These are phyloP conservation scores for Eristalis pertinax DNA, from an alignment of 2,888 invertebrate species.

Conservation along the genomic window DNA sequence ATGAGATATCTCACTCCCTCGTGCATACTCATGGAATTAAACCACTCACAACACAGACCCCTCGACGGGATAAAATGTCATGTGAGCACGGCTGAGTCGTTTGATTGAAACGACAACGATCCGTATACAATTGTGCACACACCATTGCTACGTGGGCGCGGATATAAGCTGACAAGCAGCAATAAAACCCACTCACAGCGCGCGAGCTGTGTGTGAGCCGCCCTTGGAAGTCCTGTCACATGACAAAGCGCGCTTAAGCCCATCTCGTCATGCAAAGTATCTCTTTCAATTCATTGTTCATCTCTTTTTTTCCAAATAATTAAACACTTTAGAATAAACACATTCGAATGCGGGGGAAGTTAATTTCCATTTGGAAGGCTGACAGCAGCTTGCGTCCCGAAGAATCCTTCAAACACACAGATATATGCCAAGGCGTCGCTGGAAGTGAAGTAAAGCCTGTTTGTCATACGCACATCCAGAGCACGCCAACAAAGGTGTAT, in stretches of 20 bases:
- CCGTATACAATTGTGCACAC: neutral
- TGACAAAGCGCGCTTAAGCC: neutral
- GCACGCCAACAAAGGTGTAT: conserved; percentile 35
- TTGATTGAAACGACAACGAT: neutral
- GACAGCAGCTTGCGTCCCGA: neutral
- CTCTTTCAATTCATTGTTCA: neutral
- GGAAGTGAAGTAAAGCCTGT: neutral
- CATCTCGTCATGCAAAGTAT: neutral
- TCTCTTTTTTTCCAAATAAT: neutral
- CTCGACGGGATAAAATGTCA: neutral
- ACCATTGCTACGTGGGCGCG: neutral
- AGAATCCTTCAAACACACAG: neutral
- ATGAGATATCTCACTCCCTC: neutral
- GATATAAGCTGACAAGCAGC: neutral
- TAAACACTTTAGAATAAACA: neutral
- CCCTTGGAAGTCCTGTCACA: neutral
- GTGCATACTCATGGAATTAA: neutral
- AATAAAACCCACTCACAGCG: neutral
- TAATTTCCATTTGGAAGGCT: neutral
- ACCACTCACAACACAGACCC: neutral
- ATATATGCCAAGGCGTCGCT: neutral
- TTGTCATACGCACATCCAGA: conserved; percentile 5
- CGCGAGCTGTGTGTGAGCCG: neutral
- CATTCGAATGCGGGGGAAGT: neutral
- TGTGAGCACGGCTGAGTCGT: neutral